Evolutionary conservation across 1,140 invertebrate genomes (phyloP), one percentile per base, ranked within the genome.

Genomic region (Seison nebaliae): DNA sequence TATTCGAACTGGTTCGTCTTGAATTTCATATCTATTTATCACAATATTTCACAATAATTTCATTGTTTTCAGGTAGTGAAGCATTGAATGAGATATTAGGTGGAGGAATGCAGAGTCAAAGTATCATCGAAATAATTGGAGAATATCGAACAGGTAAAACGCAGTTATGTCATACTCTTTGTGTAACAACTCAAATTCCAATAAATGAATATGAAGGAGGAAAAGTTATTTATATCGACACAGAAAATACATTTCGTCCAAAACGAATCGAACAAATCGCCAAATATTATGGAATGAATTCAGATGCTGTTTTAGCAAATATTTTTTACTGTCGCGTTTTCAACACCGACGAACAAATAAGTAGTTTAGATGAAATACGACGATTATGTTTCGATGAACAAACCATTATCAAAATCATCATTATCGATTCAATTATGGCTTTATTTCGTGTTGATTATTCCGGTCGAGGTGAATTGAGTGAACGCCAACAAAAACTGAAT

Each of bases 81-180:
- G 84, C 93, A 57, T 59, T 96, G 31, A 83, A 96, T 53, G 70
- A 79, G 48, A 59, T 94, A 14, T 61, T 94, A 11, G 60, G 62
- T 48, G 62, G 88, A 37, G 88, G 88, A 6, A 78, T 98, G 48
- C 88, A 98, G 59, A 96, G 88, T 9, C 86, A 88, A 1, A 84
- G 81, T 1, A 93, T 98, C n/a, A 98, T 88, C 2, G 91, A 98
- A 64, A 72, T 96, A 46, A 96, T 96, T 65, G 88, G 91, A 1
- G 91, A 98, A 62, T 96, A 94, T 55, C 63, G 88, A 44, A 88
- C 84, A 9, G 91, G 91, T 33, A 98, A 98, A 62, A 86, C 84
- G n/a, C 91, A 98, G 49, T 48, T 96, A 1, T 96, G 84, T 56
- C 88, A 96, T 49, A 88, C 80, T 2, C 57, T 98, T 17, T 86